Base-by-base conservation (phyloP, 2,888 invertebrate genomes). In the Morpho achilles region DNA sequence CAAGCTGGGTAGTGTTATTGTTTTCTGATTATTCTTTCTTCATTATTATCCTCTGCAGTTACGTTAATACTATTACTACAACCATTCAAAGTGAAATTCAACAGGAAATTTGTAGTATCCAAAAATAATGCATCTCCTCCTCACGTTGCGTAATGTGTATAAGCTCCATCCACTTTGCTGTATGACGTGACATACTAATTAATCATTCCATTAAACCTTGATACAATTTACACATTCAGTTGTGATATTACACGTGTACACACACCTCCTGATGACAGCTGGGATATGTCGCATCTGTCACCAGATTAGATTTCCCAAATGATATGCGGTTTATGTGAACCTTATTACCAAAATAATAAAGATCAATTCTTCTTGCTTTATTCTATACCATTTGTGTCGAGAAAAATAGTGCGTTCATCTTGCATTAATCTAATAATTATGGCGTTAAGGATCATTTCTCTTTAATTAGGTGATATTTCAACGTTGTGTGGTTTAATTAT, bases 241-340 rank as follows among this genome's bases (percentile, higher is more conserved):
- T 53, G 53, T 41, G 54, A 48, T 48, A 16, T 54, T 47, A 16
- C 54, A 48, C 48, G 42, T 48, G 54, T 54, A 48, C 22, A 53
- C 44, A 52, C 53, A 49, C 10, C 39, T 22, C 54, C n/a, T n/a
- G 46, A 6, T 40, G 54, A 48, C 54, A 42, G 54, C 41, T 22
- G 54, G 42, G 54, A 54, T 54, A 23, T 47, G 48, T 54, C 54
- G 41, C 54, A 48, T 48, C 47, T 54, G 54, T 54, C 54, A 48
- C 47, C 47, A 40, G 54, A 54, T 47, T 42, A 48, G 42, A 42
- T 54, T 48, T 47, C 54, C 54, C 22, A 8, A 23, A n/a, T 42
- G 5, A 45, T 10, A 8, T 42, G 42, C 47, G 41, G 42, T 7
- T 10, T 23, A 42, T 22, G n/a, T 53, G n/a, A 53, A 22, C 54